A percentile compares a stretch with the other conserved stretches of the same genome.
Evolutionary conservation across 2,888 invertebrate genomes (phyloP).

Genomic region (Apotomis betuletana): DNA sequence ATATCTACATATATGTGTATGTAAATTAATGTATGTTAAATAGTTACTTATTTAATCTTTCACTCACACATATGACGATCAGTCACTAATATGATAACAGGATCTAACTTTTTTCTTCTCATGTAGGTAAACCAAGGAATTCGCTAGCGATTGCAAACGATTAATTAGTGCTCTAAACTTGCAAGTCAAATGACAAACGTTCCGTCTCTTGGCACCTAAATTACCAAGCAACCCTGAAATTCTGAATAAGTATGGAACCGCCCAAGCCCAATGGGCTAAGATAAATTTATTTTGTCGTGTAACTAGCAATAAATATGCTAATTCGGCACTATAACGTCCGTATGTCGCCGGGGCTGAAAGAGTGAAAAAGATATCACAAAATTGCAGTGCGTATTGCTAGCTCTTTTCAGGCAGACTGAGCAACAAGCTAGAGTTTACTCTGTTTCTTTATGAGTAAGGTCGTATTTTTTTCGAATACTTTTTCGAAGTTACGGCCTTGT

Average conservation of each 20-base stretch:
- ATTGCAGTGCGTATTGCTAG: constrained; percentile 82
- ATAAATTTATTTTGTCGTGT: constrained; percentile 79
- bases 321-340: constrained; percentile 81
- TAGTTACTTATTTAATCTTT: no score
- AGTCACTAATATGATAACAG: neutral
- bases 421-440: constrained; percentile 70
- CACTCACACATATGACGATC: no score
- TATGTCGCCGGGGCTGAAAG: constrained; percentile 80
- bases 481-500: constrained; percentile 73
- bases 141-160: neutral
- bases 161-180: constrained; percentile 19
- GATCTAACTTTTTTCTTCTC: neutral
- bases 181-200: constrained; percentile 13
- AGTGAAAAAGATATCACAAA: constrained; percentile 83
- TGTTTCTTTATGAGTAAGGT: constrained; percentile 70
- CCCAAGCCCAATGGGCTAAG: constrained; percentile 71
- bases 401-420: constrained; percentile 79
- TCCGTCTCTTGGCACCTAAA: constrained; percentile 8
- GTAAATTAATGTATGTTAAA: no score
- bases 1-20: no score
- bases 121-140: constrained; percentile 8
- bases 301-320: constrained; percentile 83
- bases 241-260: constrained; percentile 60
- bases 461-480: constrained; percentile 69
- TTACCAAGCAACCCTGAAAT: constrained; percentile 32